Base-by-base conservation (phyloP, 1,140 invertebrate genomes). In the Neomicropteryx cornuta region DNA sequence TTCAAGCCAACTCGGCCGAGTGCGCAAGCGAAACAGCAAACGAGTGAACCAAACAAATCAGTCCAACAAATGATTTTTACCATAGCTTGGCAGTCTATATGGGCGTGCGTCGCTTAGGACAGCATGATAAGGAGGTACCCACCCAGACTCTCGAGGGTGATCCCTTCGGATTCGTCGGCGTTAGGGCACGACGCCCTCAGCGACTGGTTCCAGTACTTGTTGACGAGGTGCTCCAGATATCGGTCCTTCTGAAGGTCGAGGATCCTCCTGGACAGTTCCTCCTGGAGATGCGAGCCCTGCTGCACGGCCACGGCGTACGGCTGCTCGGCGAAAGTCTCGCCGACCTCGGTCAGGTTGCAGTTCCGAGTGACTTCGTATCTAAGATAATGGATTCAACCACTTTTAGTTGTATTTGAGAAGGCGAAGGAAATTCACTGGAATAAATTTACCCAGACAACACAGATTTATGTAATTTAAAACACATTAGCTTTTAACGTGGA, bases 241-340 rank as follows among this genome's bases (percentile, higher is more conserved):
- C 87, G 66, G 34, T 88, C 79, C 52, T 86, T 90, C 64, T 92
- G 88, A 18, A 90, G 58, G 49, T 87, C 80, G 31, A 92, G 62
- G 38, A 91, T 81, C 56, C 68, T 73, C 55, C 76, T 76, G 48
- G 82, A 86, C 28, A 92, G 70, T 58, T 88, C 79, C 55, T 89
- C 84, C 57, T 87, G 80, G 5, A 83, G 51, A 32, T 61, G 73
- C 46, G 84, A 88, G 17, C 87, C 87, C 58, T 89, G 85, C 52
- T 87, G 85, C 0, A 91, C 83, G 0, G 86, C 88, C 11, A 91
- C 76, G 1, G 87, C 86, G 48, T 88, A 90, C 0, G 88, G 87
- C 49, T 87, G 83, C 56, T 91, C 87, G 1, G 84, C 87, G 54
- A 92, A 91, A 2, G 84, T 76, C 50, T 91, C 87, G 0, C 88